Evolutionary conservation across 2,888 invertebrate genomes (phyloP).

Genomic region (Noctua pronuba): DNA sequence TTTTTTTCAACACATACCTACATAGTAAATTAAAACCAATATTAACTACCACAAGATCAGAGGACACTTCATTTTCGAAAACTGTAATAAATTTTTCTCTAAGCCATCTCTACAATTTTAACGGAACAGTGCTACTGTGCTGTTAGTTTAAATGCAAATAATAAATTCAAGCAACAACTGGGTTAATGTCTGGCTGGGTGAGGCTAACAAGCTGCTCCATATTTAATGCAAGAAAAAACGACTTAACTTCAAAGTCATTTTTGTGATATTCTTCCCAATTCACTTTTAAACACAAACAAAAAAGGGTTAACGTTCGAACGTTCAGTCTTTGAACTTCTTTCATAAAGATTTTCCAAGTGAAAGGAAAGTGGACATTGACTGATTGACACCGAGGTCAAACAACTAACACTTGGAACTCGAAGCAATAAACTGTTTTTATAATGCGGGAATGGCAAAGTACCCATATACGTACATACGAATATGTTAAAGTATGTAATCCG

Average conservation of each 20-base stretch:
- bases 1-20: neutral
- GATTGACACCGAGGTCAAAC: slow-evolving; percentile 18
- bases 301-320: slow-evolving; percentile 3
- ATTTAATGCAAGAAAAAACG: neutral
- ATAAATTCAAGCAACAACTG: neutral
- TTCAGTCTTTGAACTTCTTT: neutral
- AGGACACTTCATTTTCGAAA: neutral
- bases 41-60: neutral
- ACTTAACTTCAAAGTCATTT: neutral
- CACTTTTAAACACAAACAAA: neutral
- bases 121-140: neutral
- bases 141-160: neutral
- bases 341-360: slow-evolving; percentile 1
- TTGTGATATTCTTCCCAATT: neutral
- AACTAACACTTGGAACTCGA: neutral
- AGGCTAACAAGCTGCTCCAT: neutral
- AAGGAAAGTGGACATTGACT: slow-evolving; percentile 19
- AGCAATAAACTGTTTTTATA: neutral
- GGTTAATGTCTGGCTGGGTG: neutral
- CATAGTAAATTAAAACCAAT: too few species aligned
- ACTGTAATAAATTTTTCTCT: neutral
- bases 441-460: neutral
- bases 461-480: too few species aligned
- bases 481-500: too few species aligned
- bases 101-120: neutral